Evolutionary conservation across 2,888 invertebrate genomes (phyloP), one percentile per base, ranked within the genome.

Genomic region (Dicyrtomina minuta): DNA sequence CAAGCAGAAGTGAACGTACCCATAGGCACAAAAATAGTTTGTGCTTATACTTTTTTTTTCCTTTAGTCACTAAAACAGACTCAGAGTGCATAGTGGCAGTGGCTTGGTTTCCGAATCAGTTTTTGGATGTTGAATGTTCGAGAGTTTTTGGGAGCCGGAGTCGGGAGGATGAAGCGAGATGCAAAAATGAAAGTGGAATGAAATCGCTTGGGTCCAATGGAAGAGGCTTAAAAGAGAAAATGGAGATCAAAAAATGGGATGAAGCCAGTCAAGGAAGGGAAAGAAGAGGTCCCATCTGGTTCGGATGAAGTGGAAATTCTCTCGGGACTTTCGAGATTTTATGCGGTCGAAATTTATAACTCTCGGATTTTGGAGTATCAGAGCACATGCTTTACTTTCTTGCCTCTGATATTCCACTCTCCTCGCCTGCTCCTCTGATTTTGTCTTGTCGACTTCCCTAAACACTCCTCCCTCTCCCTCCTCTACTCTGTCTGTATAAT

Each of bases 281-380:
- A 66, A 60, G 49, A 58, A 44, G 58, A 53, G 75, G 76, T 73
- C 76, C 75, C 77, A 76, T 76, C 76, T 76, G 76, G 66, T 74
- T 71, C 69, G 76, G 76, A 77, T 77, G 77, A 76, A 77, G 77
- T 77, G 77, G 74, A 74, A 74, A 72, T 66, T 75, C 77, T 74
- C 76, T 41, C 26, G 76, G 74, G 77, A 75, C 70, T 70, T 69
- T 61, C 58, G 70, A 74, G 77, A 71, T 75, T 74, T 77, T 73
- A 69, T 75, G 75, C 75, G 77, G 74, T 77, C 74, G 77, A 75
- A 77, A 77, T 77, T 77, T 77, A 77, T 77, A 77, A 77, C 77
- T 77, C 75, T 70, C 62, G 75, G 75, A 75, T 75, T 77, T 74
- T 72, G 62, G 71, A 74, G 72, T 71, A 74, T 71, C 59, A 68